Evolutionary conservation across 1,140 invertebrate species (phyloP), one percentile per base, ranked within the genome.

Genomic region (Physella acuta): DNA sequence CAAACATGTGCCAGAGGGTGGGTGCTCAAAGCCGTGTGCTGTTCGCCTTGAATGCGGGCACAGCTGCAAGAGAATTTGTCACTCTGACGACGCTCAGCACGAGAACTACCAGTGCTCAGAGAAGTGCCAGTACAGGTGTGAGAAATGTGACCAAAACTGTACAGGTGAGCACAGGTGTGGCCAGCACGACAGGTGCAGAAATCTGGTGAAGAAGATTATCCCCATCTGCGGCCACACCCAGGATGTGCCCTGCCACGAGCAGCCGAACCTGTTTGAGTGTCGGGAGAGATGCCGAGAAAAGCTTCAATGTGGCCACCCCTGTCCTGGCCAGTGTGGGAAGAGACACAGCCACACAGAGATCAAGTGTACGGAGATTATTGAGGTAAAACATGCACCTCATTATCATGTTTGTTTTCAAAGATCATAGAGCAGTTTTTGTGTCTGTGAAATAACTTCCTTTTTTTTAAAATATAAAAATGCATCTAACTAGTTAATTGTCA

Each of bases 1-100:
- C 70, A 33, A 72, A 4, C 73, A 79, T 74, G 79, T 76, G 33
- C 82, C 84, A 28, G 81, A 87, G 74, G 86, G 85, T 37, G 85
- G 86, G 1, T 87, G 86, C 72, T 70, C 68, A 62, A 52, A 31
- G 66, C 67, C 71, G 14, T 86, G 86, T 69, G 65, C 76, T 63
- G 59, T 72, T 70, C 56, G 70, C 31, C 72, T 81, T 8, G 24
- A 53, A 39, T 86, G 82, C 73, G 82, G 83, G n/a, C 82, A 83
- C 61, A 65, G 16, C 11, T 85, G 83, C 70, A 55, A 39, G 2
- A 58, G 70, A 24, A 30, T 59, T 14, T 83, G 82, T 64, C 82
- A 83, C 69, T 24, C 67, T 28, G 66, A 65, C 58, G 75, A 90
- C 89, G 77, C 87, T 24, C 71, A 85, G 3, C 84, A 85, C 65